Evolutionary conservation across 1,140 invertebrate species (phyloP).

Genomic region (Eueides isabella): DNA sequence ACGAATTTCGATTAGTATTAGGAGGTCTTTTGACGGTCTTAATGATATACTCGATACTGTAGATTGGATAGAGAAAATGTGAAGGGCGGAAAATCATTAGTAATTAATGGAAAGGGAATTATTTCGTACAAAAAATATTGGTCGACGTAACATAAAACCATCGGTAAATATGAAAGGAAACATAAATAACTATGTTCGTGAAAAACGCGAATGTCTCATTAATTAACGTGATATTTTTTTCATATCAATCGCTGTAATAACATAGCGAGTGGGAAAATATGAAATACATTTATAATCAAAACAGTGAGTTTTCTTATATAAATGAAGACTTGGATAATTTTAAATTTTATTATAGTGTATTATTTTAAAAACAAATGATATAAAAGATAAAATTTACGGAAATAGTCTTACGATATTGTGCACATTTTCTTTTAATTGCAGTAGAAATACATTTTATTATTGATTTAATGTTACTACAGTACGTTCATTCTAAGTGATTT

Average conservation of each 20-base stretch:
- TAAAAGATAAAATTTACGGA: background rate
- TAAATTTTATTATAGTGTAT: background rate
- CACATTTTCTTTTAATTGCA: background rate
- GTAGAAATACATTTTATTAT: no score
- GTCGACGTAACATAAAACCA: slow-evolving; percentile 10
- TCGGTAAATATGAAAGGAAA: slow-evolving; percentile 12
- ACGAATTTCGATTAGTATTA: slow-evolving; percentile 35
- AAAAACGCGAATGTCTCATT: slow-evolving; percentile 12
- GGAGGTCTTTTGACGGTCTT: slow-evolving; percentile 35
- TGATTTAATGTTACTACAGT: no score
- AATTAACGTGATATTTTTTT: slow-evolving; percentile 13
- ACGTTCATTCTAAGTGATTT: no score
- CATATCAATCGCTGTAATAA: background rate
- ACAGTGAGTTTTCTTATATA: background rate
- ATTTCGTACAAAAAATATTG: slow-evolving; percentile 25
- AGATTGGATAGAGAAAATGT: slow-evolving; percentile 39
- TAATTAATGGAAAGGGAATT: slow-evolving; percentile 44
- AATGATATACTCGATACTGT: slow-evolving; percentile 40
- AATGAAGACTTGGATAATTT: background rate
- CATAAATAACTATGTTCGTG: background rate
- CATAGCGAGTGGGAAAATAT: background rate
- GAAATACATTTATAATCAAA: slow-evolving; percentile 1
- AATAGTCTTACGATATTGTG: background rate
- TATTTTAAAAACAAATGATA: background rate
- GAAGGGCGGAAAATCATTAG: slow-evolving; percentile 38